Evolutionary conservation across 2,113 vertebrate species (phyloP), one percentile per base, ranked within the genome.

Genomic region (Esox niger): DNA sequence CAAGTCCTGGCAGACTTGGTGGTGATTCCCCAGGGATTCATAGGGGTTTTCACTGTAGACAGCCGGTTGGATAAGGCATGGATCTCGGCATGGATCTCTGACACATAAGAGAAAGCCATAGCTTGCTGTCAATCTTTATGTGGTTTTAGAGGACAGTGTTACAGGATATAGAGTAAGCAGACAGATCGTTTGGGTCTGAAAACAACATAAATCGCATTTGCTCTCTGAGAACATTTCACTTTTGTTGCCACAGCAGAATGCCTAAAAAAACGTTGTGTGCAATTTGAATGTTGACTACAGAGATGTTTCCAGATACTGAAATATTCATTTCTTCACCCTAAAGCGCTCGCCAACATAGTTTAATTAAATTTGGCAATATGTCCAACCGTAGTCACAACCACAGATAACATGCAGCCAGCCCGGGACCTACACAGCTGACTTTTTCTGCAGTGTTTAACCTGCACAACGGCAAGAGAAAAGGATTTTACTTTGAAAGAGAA

Each of bases 11-110:
- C 49, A 67, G 60, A 71, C 49, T 66, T 21, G 66, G 57, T 6
- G 54, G 26, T 20, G 30, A 43, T 17, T 55, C 69, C 70, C 43
- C 58, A 32, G 32, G 61, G 60, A 68, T 56, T 52, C 63, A 31
- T 5, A 57, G 21, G 26, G 17, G 4, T 54, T 30, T 38, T 68
- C 62, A 69, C 62, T 32, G 33, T 62, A 70, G 32, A 76, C 49
- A 30, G 71, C 63, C 58, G 69, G 76, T 69, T 71, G 73, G 52
- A n/a, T 23, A 64, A 75, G 43, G 62, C 46, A n/a, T n/a, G n/a
- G n/a, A n/a, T 31, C 55, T 20, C n/a, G 31, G 62, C 13, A 2
- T 43, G 38, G n/a, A 10, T 63, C 69, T 17, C 52, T 68, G 52
- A 69, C 60, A 49, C 21, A 21, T 47, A 69, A 55, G 60, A 56